These are phyloP conservation scores for Bungarus multicinctus DNA, from an alignment of 2,113 vertebrate genomes.

Conservation along the genomic window DNA sequence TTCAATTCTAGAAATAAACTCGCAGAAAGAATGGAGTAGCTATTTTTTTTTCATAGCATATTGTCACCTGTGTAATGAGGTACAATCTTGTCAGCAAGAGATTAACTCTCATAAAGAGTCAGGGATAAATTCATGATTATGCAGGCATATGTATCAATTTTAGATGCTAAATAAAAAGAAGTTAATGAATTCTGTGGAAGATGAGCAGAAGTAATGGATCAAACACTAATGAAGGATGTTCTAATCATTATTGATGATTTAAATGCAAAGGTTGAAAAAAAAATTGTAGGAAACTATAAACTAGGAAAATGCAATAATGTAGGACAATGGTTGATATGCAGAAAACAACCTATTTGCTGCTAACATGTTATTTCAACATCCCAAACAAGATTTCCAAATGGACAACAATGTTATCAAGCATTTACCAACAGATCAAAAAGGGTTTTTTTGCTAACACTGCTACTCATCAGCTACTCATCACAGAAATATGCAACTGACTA, in stretches of 20 bases:
- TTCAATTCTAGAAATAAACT: background rate
- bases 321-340: background rate
- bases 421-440: background rate
- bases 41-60: background rate
- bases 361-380: background rate
- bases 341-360: background rate
- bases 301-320: background rate
- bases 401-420: background rate
- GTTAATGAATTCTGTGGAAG: background rate
- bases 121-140: background rate
- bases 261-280: background rate
- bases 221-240: background rate
- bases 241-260: background rate
- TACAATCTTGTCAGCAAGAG: background rate
- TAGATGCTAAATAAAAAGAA: background rate
- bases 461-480: background rate
- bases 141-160: background rate
- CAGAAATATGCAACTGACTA: background rate
- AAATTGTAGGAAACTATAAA: background rate
- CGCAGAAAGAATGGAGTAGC: background rate
- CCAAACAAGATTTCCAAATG: background rate
- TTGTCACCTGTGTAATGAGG: background rate
- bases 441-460: background rate
- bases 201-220: background rate
- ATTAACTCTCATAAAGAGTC: background rate